These are phyloP conservation scores for Myrmophylax atrothorax DNA, from an alignment of 2,113 vertebrate species.

Conservation along the genomic window DNA sequence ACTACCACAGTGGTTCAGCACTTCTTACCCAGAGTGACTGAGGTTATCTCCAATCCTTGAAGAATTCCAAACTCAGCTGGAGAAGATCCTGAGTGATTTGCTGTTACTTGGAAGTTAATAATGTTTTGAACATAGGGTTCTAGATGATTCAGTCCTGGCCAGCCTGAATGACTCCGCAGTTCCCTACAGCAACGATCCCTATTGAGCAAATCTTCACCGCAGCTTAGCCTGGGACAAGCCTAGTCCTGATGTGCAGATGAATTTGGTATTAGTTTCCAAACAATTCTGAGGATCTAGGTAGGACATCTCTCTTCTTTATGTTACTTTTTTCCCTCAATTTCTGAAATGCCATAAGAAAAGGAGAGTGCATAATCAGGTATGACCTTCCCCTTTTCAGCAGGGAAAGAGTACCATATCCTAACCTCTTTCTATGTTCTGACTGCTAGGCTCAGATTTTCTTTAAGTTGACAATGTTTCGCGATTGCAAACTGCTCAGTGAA, in stretches of 20 bases:
- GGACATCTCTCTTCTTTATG: not conserved
- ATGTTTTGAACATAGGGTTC: not conserved
- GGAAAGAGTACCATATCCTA: not conserved
- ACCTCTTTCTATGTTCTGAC: not conserved
- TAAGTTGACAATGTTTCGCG: not conserved
- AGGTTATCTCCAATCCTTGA: not conserved
- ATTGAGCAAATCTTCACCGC: not conserved
- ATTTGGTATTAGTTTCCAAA: not conserved
- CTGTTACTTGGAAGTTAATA: not conserved
- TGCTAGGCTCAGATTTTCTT: not conserved
- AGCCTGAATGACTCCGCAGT: not conserved
- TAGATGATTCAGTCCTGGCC: not conserved
- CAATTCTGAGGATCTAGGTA: not conserved
- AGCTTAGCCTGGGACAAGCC: accelerated
- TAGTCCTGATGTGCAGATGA: not conserved
- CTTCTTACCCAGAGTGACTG: not conserved
- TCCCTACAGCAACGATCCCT: not conserved
- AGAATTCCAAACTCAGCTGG: not conserved
- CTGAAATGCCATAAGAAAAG: accelerated
- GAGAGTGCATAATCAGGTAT: accelerated
- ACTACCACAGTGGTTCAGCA: not conserved
- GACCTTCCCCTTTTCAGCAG: not conserved
- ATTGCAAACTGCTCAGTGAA: not conserved
- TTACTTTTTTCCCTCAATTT: not conserved
- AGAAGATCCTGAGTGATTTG: not conserved